These are phyloP conservation scores for Pyxicephalus adspersus DNA, from an alignment of 2,113 vertebrate species.

Conservation along the genomic window DNA sequence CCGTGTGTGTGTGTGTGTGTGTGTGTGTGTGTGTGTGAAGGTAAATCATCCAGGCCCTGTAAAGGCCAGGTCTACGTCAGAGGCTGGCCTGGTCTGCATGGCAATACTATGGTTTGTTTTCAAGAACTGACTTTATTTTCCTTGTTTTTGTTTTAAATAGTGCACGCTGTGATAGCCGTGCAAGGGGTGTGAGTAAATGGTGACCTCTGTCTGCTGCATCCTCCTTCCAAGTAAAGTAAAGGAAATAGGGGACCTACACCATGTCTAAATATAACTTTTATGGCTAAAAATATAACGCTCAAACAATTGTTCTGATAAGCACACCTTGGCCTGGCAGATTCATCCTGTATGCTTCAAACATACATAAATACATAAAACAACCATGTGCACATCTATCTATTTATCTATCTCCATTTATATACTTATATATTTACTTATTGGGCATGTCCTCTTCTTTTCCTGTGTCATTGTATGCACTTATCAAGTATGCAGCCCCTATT, in stretches of 20 bases:
- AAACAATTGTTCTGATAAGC: constrained; percentile 48
- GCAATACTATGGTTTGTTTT: neutral
- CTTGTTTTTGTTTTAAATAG: constrained; percentile 46
- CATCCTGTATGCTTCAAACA: neutral
- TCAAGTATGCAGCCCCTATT: no score
- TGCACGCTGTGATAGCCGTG: constrained; percentile 39
- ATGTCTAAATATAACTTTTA: constrained; percentile 71
- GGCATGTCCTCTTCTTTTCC: no score
- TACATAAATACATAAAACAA: neutral
- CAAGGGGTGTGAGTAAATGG: constrained; percentile 62
- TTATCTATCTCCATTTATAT: neutral
- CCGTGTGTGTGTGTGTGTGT: neutral
- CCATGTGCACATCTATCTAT: neutral
- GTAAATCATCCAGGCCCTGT: neutral
- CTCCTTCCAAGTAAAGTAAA: constrained; percentile 66
- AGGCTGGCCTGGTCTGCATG: neutral
- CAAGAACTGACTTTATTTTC: constrained; percentile 11
- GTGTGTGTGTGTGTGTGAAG: neutral
- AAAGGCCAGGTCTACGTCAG: neutral
- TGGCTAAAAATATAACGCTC: constrained; percentile 67
- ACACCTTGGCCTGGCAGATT: neutral
- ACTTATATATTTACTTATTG: no score
- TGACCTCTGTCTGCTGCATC: constrained; percentile 71
- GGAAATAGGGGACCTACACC: constrained; percentile 73
- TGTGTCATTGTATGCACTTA: no score